Conservation (phyloP, 2,113 vertebrate genomes). For the Anguilla rostrata region DNA sequence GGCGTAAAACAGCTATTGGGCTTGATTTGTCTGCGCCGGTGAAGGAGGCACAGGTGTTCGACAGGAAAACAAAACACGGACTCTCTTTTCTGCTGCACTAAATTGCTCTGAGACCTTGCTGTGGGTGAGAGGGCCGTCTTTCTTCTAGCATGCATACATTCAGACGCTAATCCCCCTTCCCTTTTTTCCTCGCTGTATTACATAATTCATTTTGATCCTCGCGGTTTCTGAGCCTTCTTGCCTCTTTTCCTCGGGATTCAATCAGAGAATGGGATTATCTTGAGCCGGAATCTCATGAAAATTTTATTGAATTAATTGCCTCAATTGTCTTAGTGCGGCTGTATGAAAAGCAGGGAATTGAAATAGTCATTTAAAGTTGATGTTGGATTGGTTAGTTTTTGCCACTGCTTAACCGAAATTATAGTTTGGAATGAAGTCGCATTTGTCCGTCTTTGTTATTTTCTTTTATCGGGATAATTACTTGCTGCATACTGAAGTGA, state of each 20-base stretch:
- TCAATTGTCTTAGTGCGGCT: background rate
- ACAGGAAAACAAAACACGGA: slow-evolving; percentile 16
- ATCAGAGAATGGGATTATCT: slow-evolving; percentile 4
- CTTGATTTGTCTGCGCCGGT: background rate
- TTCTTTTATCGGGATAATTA: background rate
- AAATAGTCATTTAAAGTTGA: background rate
- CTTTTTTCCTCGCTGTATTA: slow-evolving; percentile 59
- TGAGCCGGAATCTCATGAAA: background rate
- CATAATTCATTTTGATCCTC: slow-evolving; percentile 68
- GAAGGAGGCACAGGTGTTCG: background rate
- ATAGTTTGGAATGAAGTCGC: background rate
- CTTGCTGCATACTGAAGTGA: background rate
- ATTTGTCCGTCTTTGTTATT: background rate
- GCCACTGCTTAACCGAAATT: background rate
- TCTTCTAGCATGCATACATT: slow-evolving; percentile 45
- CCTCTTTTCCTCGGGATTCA: slow-evolving; percentile 19
- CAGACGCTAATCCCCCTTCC: slow-evolving; percentile 64
- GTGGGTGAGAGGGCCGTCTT: background rate
- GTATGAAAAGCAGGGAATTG: background rate
- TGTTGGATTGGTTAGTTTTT: background rate
- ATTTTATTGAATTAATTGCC: slow-evolving; percentile 1
- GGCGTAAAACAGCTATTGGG: slow-evolving; percentile 17
- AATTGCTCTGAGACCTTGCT: background rate
- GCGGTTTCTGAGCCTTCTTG: slow-evolving; percentile 22
- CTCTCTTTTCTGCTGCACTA: background rate